phyloP scores from a whole-genome alignment of 2,797 vertebrate genomes.

The Epinephelus malabaricus region DNA sequence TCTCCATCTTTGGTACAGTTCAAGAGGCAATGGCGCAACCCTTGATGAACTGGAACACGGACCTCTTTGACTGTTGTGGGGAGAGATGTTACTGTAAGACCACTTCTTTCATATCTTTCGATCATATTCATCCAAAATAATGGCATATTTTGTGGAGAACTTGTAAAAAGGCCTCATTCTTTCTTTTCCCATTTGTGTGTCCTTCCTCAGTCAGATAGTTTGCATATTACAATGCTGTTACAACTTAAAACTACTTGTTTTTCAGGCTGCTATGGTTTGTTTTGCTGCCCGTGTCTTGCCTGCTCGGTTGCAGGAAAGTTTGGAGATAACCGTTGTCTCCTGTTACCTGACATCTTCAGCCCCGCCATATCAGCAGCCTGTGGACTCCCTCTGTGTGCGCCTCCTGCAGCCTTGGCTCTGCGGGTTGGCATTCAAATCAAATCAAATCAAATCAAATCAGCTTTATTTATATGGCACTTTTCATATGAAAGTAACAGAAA shows the following conservation, averaged over 20 bases:
- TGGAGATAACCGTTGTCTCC: slow-evolving; percentile 66
- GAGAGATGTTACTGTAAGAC: slow-evolving; percentile 58
- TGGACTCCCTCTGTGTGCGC: slow-evolving; percentile 57
- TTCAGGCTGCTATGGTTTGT: slow-evolving; percentile 75
- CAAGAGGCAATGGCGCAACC: slow-evolving; percentile 35
- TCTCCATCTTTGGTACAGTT: background rate
- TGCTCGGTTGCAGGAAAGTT: slow-evolving; percentile 57
- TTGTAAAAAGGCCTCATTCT: background rate
- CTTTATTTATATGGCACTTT: no score
- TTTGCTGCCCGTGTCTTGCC: slow-evolving; percentile 75
- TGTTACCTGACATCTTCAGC: slow-evolving; percentile 63
- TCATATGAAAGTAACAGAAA: no score
- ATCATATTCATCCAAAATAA: background rate
- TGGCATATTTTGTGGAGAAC: background rate
- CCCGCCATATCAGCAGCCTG: background rate
- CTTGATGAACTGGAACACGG: slow-evolving; percentile 45
- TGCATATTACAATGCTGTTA: background rate
- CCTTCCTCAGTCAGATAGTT: background rate
- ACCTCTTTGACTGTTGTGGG: slow-evolving; percentile 62
- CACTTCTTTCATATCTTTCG: background rate
- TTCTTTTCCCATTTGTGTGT: no score
- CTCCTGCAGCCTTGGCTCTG: slow-evolving; percentile 53
- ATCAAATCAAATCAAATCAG: no score
- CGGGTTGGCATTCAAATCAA: slow-evolving; percentile 33
- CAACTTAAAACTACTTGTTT: background rate